Base-by-base conservation (phyloP, 92 coral and sea anemone species). In the Diadumene lineata region DNA sequence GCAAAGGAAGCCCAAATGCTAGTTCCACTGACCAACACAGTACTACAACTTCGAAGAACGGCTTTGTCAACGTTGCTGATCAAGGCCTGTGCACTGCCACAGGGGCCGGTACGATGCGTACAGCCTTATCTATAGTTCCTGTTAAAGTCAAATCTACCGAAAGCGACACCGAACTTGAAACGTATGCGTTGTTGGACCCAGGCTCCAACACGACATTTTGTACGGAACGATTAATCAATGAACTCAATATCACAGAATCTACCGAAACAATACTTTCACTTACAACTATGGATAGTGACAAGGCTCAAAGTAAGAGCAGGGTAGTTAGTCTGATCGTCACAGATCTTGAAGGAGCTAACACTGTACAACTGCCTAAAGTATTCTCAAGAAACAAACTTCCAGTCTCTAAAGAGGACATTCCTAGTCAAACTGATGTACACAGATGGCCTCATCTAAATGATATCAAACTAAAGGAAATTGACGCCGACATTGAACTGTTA, bases 361-460 rank as follows among this genome's bases (percentile, higher is more conserved):
- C 28, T 0, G 17, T 84, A 11, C 68, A 68, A 21, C 58, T 85
- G 0, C 70, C 58, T 0, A 18, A 0, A 1, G 84, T 79, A 0
- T 84, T 63, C 34, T 72, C 89, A 6, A 44, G 31, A 17, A 0
- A 34, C 0, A 43, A 58, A 26, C 61, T 84, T 0, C 89, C 84
- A 13, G 81, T 84, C 7, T 16, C 78, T 0, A n/a, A 11, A 0
- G 81, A 73, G 1, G 43, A 53, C 50, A 33, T 68, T 0, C 44
- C 85, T 21, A 15, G 50, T n/a, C 85, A 80, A 43, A 17, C 46
- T 2, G 85, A 80, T 33, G 76, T 85, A 8, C 19, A 79, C 32
- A 64, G 74, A 23, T 79, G 89, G 89, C 85, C 73, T 26, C 81
- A 84, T 25, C 84, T 84, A 0, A 44, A 57, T 56, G 89, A 81